phyloP scores from a whole-genome alignment of 2,888 invertebrate species.

The Mimachlamys varia region DNA sequence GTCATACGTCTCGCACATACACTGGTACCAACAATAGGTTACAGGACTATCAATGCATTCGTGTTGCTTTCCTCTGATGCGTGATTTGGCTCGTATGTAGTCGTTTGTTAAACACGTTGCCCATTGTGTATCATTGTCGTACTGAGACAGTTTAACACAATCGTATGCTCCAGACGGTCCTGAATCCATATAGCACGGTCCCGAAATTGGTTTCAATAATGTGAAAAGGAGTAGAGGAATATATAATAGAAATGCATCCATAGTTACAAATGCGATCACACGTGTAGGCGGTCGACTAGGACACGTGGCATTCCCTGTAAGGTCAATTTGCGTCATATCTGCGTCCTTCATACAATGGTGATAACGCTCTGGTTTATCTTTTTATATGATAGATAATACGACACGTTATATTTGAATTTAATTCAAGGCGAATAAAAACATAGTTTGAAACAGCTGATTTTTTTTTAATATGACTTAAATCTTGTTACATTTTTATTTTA shows the following conservation, averaged over 20 bases:
- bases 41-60: neutral
- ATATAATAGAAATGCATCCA: neutral
- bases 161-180: neutral
- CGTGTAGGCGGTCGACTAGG: neutral
- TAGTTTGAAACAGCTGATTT: too few species aligned
- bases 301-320: neutral
- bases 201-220: neutral
- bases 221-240: neutral
- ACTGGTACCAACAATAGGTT: neutral
- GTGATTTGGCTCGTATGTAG: neutral
- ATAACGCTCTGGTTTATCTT: neutral
- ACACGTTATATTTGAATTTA: too few species aligned
- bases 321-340: neutral
- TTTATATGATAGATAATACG: neutral
- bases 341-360: neutral
- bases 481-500: too few species aligned
- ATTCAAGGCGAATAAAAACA: too few species aligned
- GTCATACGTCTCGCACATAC: slow-evolving; percentile 7
- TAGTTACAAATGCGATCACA: neutral
- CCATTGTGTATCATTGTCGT: neutral
- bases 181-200: neutral
- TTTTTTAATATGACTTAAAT: too few species aligned
- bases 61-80: neutral
- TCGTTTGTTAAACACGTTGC: neutral
- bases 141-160: neutral